phyloP scores from a whole-genome alignment of 2,888 invertebrate species.

The Rutpela maculata region DNA sequence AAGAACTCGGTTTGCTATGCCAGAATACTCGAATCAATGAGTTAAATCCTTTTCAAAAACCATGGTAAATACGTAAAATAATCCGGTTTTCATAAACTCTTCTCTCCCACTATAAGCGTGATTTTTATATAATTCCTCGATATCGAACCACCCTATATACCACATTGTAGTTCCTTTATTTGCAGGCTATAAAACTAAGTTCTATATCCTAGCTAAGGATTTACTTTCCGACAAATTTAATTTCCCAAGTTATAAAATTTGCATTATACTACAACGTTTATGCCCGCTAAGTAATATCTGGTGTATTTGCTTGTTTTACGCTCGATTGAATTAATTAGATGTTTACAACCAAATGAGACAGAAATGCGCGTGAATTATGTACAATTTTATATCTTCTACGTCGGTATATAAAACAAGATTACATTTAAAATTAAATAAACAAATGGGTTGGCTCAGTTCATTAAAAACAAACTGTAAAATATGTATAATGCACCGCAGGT shows the following conservation, averaged over 20 bases:
- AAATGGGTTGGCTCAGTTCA: background rate
- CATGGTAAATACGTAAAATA: no score
- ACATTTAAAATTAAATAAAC: constrained; percentile 7
- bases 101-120: background rate
- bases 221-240: background rate
- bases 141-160: background rate
- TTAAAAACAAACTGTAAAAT: constrained; percentile 7
- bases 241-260: constrained; percentile 15
- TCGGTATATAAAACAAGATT: constrained; percentile 8
- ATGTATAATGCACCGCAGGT: constrained; percentile 1
- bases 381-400: constrained; percentile 18
- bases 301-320: constrained; percentile 30
- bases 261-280: constrained; percentile 12
- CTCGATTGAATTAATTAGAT: constrained; percentile 31
- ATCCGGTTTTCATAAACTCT: no score
- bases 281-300: constrained; percentile 18
- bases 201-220: background rate
- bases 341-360: constrained; percentile 24
- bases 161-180: background rate
- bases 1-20: no score
- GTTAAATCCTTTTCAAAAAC: no score
- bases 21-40: no score
- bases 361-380: constrained; percentile 17
- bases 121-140: background rate
- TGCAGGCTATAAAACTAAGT: background rate